These are phyloP conservation scores for Gisinianus flammeolus DNA, from an alignment of 2,888 invertebrate genomes.

Conservation along the genomic window DNA sequence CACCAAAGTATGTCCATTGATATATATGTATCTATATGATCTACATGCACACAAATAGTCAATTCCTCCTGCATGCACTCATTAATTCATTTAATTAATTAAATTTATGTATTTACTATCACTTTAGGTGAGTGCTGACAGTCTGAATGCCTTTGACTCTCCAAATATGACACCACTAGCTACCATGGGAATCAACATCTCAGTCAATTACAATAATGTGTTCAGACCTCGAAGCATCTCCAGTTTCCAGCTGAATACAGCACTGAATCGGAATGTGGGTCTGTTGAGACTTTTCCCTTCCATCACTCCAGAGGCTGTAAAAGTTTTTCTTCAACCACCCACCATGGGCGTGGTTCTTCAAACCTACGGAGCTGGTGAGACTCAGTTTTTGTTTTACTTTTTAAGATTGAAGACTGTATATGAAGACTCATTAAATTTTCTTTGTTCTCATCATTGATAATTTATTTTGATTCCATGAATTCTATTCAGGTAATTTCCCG, in stretches of 20 bases:
- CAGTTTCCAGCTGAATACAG: constrained; percentile 74
- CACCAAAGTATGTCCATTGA: constrained; percentile 69
- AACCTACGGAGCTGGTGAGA: constrained; percentile 93
- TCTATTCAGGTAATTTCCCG: constrained; percentile 96
- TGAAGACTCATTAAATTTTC: too few relatives aligned
- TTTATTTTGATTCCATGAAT: too few relatives aligned
- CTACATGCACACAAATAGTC: too few relatives aligned
- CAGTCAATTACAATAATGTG: constrained; percentile 72
- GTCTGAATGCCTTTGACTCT: constrained; percentile 81
- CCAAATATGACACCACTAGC: constrained; percentile 86
- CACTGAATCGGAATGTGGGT: constrained; percentile 83
- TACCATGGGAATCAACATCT: constrained; percentile 79
- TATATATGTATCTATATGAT: neutral
- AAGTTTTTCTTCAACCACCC: constrained; percentile 70
- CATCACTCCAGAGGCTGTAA: constrained; percentile 77
- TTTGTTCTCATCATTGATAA: too few relatives aligned
- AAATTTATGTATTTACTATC: too few relatives aligned
- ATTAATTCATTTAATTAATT: too few relatives aligned
- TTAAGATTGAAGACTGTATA: too few relatives aligned
- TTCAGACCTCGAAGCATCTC: constrained; percentile 70
- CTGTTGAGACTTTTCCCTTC: constrained; percentile 88
- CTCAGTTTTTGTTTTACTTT: too few relatives aligned
- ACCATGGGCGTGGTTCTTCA: constrained; percentile 85
- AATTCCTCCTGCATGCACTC: too few relatives aligned
- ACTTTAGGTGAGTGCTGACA: constrained; percentile 64